phyloP scores from a whole-genome alignment of 1,140 invertebrate genomes.

The Matsumurasca onukii region DNA sequence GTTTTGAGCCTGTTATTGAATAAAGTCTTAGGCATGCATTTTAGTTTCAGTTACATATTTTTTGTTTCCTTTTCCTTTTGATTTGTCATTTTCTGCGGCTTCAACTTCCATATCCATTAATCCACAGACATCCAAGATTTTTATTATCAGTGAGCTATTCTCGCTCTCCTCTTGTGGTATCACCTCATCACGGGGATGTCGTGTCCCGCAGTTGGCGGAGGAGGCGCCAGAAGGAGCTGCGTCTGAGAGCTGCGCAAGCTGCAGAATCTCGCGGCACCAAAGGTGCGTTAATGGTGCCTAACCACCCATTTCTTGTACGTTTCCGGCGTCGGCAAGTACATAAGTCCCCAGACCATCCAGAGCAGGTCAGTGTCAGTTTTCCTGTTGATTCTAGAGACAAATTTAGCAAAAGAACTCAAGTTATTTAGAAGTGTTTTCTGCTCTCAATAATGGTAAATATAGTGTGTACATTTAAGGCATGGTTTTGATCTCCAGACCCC shows the following conservation, averaged over 20 bases:
- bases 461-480: too few relatives aligned
- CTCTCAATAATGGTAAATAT: background rate
- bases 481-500: too few relatives aligned
- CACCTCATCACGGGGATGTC: too few relatives aligned
- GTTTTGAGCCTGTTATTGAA: too few relatives aligned
- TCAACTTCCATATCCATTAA: too few relatives aligned
- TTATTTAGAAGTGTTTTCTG: background rate
- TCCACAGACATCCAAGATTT: too few relatives aligned
- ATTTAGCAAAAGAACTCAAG: slow-evolving; percentile 32
- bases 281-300: slow-evolving; percentile 47
- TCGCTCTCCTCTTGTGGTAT: too few relatives aligned
- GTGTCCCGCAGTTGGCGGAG: slow-evolving; percentile 56
- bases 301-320: slow-evolving; percentile 64
- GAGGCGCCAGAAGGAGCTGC: slow-evolving; percentile 69
- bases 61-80: too few relatives aligned
- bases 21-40: too few relatives aligned
- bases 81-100: too few relatives aligned
- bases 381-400: background rate
- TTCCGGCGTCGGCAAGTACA: slow-evolving; percentile 81
- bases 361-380: background rate
- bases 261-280: slow-evolving; percentile 55
- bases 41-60: too few relatives aligned
- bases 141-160: too few relatives aligned
- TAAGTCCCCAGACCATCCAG: slow-evolving; percentile 49
- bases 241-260: slow-evolving; percentile 58